Base-by-base conservation (phyloP, 2,888 invertebrate genomes). In the Autographa gamma region DNA sequence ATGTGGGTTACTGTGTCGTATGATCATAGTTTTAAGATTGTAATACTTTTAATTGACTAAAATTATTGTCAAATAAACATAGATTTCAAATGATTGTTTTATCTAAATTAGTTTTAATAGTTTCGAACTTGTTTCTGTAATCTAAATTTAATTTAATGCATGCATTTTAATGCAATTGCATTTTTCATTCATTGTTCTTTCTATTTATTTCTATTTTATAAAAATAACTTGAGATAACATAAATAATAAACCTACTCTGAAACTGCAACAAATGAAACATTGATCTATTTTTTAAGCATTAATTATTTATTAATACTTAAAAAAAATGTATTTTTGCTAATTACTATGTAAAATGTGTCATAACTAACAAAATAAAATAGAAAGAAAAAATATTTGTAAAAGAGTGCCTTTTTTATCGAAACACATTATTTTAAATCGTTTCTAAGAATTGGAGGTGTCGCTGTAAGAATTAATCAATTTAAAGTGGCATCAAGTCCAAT, bases 401-500 rank as follows among this genome's bases (percentile, higher is more conserved):
- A 62, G 14, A 19, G 18, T 13, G 31, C 2, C 14, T 64, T 65
- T 70, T 60, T 0, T 65, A 61, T 61, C 52, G 68, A 69, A 75
- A 75, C 78, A 82, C 63, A 80, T 74, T 79, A 82, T 77, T 81
- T 79, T 73, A 78, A 81, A 84, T 81, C 71, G 77, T 84, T 83
- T 88, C 83, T 85, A 86, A 87, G 86, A 91, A 89, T 88, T 86
- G 83, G 88, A 93, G 91, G 93, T 93, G 91, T 91, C 90, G 88
- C 88, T 86, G 88, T 91, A 89, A 89, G 89, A 91, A 94, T 94
- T 94, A 93, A 93, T 94, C 93, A 95, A 93, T 93, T 94, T 93
- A 93, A 94, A 94, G 92, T 92, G 91, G 90, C 91, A 93, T 92
- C 91, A 90, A 91, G 92, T 90, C 91, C 93, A 93, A 94, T 93